phyloP scores from a whole-genome alignment of 1,140 invertebrate genomes.

The Drosophila persimilis region DNA sequence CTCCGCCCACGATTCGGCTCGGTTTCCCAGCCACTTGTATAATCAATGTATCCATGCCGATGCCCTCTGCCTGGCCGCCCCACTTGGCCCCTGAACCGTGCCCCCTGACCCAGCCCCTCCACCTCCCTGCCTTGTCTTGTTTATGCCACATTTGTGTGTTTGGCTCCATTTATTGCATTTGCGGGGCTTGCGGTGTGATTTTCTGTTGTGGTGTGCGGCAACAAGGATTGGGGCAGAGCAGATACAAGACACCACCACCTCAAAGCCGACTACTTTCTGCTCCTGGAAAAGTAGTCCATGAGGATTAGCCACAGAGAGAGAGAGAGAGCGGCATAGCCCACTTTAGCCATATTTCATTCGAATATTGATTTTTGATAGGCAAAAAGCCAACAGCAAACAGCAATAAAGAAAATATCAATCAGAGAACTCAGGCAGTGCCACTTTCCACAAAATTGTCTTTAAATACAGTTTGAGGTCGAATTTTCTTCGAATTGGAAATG shows the following conservation, averaged over 20 bases:
- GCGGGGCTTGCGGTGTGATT: constrained; percentile 62
- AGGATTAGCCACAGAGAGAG: constrained; percentile 17
- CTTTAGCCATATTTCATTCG: constrained; percentile 42
- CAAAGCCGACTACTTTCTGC: constrained; percentile 43
- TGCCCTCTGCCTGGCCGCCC: constrained; percentile 53
- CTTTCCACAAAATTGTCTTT: neutral
- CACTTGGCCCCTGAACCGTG: constrained; percentile 7
- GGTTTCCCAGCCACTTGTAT: constrained; percentile 62
- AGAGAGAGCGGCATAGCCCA: neutral
- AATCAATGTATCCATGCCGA: constrained; percentile 77
- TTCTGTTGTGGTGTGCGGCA: constrained; percentile 27
- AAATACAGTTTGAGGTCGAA: neutral
- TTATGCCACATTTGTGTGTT: constrained; percentile 57
- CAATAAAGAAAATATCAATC: constrained; percentile 20
- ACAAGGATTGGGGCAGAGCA: neutral
- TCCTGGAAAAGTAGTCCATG: constrained; percentile 30
- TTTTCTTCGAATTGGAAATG: neutral
- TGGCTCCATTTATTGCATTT: constrained; percentile 58
- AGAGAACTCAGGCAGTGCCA: constrained; percentile 18
- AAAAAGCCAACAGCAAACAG: constrained; percentile 13
- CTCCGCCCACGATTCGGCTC: constrained; percentile 41
- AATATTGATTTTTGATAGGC: constrained; percentile 46
- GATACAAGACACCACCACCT: constrained; percentile 16
- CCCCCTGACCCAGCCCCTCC: neutral
- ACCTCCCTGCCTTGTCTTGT: constrained; percentile 46